A percentile compares a stretch with the other conserved stretches of the same genome.
Evolutionary conservation across 2,113 vertebrate genomes (phyloP).

Genomic region (Amphiprion ocellaris): DNA sequence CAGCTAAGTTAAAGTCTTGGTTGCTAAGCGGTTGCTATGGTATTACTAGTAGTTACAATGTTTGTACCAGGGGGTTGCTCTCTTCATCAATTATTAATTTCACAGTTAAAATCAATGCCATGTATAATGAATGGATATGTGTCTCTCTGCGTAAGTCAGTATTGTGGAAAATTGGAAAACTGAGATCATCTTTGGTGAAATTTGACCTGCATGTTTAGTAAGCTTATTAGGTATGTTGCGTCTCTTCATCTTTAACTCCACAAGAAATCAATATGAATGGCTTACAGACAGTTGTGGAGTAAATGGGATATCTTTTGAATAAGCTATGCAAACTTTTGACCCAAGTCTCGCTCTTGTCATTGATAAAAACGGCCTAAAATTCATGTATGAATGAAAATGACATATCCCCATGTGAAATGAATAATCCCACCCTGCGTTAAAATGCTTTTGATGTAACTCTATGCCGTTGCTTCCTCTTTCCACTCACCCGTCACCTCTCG

Average conservation of each 20-base stretch:
- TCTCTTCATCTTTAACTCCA: no score
- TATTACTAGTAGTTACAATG: constrained; percentile 9
- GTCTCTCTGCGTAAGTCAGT: background rate
- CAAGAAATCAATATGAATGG: no score
- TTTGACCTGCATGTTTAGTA: background rate
- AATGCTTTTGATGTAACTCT: no score
- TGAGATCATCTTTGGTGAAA: background rate
- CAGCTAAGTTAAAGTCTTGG: background rate
- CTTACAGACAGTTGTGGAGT: background rate
- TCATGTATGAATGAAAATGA: no score
- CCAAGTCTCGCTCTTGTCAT: no score
- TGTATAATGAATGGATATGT: constrained; percentile 21
- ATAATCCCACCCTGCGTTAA: no score
- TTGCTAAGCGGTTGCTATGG: constrained; percentile 14
- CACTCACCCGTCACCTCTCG: no score
- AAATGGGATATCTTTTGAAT: background rate
- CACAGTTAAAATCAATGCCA: background rate
- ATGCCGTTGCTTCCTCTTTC: no score
- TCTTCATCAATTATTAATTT: constrained; percentile 29
- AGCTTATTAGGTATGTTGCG: background rate
- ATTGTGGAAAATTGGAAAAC: no score
- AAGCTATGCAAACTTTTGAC: background rate
- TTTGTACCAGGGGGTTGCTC: background rate
- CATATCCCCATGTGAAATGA: no score
- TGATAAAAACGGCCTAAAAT: no score